These are phyloP conservation scores for Podotricha telesiphe DNA, from an alignment of 2,888 invertebrate genomes.

Conservation along the genomic window DNA sequence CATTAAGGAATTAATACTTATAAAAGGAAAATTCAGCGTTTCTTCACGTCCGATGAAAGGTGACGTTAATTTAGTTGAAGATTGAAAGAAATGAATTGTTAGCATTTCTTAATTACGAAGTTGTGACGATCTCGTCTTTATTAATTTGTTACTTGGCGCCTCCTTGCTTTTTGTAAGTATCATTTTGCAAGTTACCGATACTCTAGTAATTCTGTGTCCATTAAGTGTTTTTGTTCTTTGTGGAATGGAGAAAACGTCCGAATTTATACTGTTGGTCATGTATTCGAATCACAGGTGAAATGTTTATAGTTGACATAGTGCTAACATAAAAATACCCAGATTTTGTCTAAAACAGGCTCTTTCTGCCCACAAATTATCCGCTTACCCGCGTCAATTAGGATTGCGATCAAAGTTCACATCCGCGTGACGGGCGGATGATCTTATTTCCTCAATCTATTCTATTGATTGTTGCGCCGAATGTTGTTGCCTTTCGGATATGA, in stretches of 20 bases:
- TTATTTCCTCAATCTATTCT: conserved; percentile 44
- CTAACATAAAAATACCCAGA: too few species aligned
- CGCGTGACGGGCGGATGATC: conserved; percentile 41
- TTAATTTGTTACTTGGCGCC: conserved; percentile 39
- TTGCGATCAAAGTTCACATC: conserved; percentile 31
- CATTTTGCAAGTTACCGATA: neutral
- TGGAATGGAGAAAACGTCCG: neutral
- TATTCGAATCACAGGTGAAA: neutral
- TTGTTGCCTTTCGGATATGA: conserved; percentile 29
- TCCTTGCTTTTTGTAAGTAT: neutral
- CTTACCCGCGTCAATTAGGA: conserved; percentile 39
- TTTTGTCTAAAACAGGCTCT: too few species aligned
- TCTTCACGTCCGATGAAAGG: conserved; percentile 21
- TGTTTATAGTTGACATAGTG: too few species aligned
- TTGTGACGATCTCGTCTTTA: conserved; percentile 33
- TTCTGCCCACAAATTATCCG: too few species aligned
- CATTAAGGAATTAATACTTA: neutral
- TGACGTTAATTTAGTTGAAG: conserved; percentile 29
- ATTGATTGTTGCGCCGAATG: conserved; percentile 36
- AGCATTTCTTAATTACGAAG: conserved; percentile 41
- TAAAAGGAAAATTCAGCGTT: neutral
- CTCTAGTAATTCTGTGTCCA: neutral
- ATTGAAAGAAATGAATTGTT: conserved; percentile 37
- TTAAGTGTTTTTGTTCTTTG: neutral
- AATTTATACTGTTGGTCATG: neutral